Conservation (phyloP, 2,797 vertebrate species). For the Etheostoma perlongum region DNA sequence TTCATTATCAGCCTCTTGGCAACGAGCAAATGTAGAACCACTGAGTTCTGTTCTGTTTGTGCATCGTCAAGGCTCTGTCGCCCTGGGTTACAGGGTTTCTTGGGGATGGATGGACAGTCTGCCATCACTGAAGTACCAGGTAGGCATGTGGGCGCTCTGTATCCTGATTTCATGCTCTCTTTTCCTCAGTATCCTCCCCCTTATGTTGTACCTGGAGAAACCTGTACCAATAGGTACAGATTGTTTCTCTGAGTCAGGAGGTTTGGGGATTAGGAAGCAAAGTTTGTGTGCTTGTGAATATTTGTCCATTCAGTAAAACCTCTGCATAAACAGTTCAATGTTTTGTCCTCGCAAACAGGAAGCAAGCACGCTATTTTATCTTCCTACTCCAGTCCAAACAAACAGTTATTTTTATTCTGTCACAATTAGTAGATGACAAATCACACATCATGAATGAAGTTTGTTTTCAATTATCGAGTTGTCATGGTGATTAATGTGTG, state of each 20-base stretch:
- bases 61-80: slow-evolving; percentile 63
- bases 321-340: slow-evolving; percentile 35
- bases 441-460: slow-evolving; percentile 3
- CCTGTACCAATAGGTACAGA: background rate
- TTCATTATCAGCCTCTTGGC: slow-evolving; percentile 60
- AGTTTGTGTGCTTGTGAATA: slow-evolving; percentile 8
- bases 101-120: slow-evolving; percentile 63
- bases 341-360: slow-evolving; percentile 47
- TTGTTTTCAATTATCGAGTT: slow-evolving; percentile 32
- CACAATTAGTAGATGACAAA: slow-evolving; percentile 25
- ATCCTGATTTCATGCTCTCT: slow-evolving; percentile 32
- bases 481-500: slow-evolving; percentile 16
- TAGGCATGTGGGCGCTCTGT: slow-evolving; percentile 41
- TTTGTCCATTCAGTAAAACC: slow-evolving; percentile 24
- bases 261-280: slow-evolving; percentile 18
- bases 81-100: slow-evolving; percentile 75
- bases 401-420: slow-evolving; percentile 21
- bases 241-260: background rate
- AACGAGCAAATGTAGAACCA: slow-evolving; percentile 49
- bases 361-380: slow-evolving; percentile 19
- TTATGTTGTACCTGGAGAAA: background rate
- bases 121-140: slow-evolving; percentile 61
- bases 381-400: slow-evolving; percentile 4
- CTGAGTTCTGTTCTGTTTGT: slow-evolving; percentile 56
- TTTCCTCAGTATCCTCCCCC: slow-evolving; percentile 3